Percentiles rank a stretch among this genome's conserved stretches.
Evolutionary conservation across 2,113 vertebrate species (phyloP).

Genomic region (Salvator merianae): DNA sequence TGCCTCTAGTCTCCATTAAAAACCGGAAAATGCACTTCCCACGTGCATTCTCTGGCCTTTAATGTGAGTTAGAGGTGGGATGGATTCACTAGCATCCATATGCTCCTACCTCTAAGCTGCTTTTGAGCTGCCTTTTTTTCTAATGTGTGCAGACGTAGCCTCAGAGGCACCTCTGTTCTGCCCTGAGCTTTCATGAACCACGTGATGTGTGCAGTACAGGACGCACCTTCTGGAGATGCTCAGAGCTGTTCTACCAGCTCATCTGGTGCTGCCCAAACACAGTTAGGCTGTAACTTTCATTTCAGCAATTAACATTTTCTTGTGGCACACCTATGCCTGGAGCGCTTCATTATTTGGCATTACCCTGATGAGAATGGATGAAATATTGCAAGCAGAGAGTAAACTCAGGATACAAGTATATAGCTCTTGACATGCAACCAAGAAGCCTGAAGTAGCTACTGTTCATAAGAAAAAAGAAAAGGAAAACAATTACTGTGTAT

Average conservation of each 20-base stretch:
- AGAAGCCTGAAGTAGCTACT: not conserved
- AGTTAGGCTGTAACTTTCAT: slow-evolving; percentile 51
- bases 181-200: not conserved
- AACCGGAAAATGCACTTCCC: too few relatives aligned
- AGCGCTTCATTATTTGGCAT: slow-evolving; percentile 41
- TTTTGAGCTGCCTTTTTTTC: too few relatives aligned
- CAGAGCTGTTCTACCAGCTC: slow-evolving; percentile 27
- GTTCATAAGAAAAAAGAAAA: too few relatives aligned
- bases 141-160: too few relatives aligned
- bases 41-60: too few relatives aligned
- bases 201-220: slow-evolving; percentile 28
- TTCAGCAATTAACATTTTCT: slow-evolving; percentile 63
- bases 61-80: too few relatives aligned
- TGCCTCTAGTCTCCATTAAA: too few relatives aligned
- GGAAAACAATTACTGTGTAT: too few relatives aligned
- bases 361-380: slow-evolving; percentile 48
- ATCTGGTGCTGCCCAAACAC: slow-evolving; percentile 13
- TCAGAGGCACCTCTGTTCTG: too few relatives aligned
- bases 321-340: slow-evolving; percentile 63
- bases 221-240: slow-evolving; percentile 29
- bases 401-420: slow-evolving; percentile 1
- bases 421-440: slow-evolving; percentile 8
- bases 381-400: slow-evolving; percentile 7
- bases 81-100: too few relatives aligned
- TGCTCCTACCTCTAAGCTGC: too few relatives aligned